Conservation (phyloP, 2,797 vertebrate species). For the Gymnoscopelus braueri region DNA sequence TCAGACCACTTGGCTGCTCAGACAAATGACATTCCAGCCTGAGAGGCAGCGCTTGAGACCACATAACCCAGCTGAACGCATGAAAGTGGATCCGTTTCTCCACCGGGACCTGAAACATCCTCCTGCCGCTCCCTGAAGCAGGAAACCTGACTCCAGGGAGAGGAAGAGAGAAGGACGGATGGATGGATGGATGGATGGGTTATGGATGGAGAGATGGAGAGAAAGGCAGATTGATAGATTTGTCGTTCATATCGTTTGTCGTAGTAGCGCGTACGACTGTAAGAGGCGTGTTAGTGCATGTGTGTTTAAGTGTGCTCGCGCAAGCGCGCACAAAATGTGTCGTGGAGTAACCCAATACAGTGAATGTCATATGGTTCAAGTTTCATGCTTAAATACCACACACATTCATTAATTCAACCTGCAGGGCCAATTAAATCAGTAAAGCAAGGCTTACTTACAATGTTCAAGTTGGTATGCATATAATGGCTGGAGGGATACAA, state of each 20-base stretch:
- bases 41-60: slow-evolving; percentile 2
- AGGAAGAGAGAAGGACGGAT: background rate
- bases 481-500: slow-evolving; percentile 15
- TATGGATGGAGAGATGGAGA: background rate
- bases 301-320: background rate
- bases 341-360: background rate
- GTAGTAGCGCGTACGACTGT: too few species aligned
- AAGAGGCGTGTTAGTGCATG: background rate
- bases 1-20: slow-evolving; percentile 17
- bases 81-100: slow-evolving; percentile 23
- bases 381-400: slow-evolving; percentile 40
- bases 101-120: slow-evolving; percentile 17
- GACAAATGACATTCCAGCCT: slow-evolving; percentile 29
- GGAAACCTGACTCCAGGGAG: slow-evolving; percentile 16
- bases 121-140: slow-evolving; percentile 16
- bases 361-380: slow-evolving; percentile 23
- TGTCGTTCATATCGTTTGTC: too few species aligned
- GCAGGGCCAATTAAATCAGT: slow-evolving; percentile 9
- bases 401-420: slow-evolving; percentile 43
- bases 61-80: slow-evolving; percentile 14
- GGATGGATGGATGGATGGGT: background rate
- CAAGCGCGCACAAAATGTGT: background rate
- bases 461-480: slow-evolving; percentile 24
- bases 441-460: slow-evolving; percentile 17
- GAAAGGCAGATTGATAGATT: background rate